Evolutionary conservation across 2,797 vertebrate species (phyloP).

Genomic region (Yasuhikotakia modesta): DNA sequence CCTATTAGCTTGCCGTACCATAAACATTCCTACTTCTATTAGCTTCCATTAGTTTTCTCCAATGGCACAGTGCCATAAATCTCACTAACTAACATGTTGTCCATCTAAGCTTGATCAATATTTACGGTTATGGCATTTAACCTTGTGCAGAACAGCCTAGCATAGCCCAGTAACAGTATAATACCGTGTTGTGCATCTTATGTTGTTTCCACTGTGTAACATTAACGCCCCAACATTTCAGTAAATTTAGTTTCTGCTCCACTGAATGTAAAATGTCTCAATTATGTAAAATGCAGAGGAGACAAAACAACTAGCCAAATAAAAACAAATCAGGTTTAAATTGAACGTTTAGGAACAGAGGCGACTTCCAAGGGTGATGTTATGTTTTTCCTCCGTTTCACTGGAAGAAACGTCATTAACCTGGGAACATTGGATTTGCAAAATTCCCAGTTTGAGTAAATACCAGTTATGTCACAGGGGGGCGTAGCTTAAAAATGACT

Average conservation of each 20-base stretch:
- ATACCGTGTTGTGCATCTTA: not conserved
- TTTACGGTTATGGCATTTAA: conserved; percentile 25
- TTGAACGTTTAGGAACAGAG: not conserved
- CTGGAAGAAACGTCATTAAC: not conserved
- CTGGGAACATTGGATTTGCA: not conserved
- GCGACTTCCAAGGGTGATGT: not conserved
- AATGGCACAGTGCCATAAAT: not conserved
- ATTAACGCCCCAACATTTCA: not conserved
- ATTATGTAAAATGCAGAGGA: not conserved
- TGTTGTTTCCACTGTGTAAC: not conserved
- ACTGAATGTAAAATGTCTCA: not conserved
- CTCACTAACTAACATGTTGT: not conserved
- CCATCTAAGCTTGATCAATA: not conserved
- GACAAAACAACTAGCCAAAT: not conserved
- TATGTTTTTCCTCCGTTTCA: not conserved
- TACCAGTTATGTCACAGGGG: no score
- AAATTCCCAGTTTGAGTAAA: no score
- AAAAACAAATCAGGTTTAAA: not conserved
- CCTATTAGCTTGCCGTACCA: not conserved
- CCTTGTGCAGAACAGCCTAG: not conserved
- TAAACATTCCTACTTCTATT: conserved; percentile 6
- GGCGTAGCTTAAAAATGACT: no score
- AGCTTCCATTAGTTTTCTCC: conserved; percentile 7
- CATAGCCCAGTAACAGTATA: not conserved
- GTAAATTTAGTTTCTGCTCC: not conserved